Evolutionary conservation across 1,140 invertebrate genomes (phyloP).

Genomic region (Pomacea maculata): DNA sequence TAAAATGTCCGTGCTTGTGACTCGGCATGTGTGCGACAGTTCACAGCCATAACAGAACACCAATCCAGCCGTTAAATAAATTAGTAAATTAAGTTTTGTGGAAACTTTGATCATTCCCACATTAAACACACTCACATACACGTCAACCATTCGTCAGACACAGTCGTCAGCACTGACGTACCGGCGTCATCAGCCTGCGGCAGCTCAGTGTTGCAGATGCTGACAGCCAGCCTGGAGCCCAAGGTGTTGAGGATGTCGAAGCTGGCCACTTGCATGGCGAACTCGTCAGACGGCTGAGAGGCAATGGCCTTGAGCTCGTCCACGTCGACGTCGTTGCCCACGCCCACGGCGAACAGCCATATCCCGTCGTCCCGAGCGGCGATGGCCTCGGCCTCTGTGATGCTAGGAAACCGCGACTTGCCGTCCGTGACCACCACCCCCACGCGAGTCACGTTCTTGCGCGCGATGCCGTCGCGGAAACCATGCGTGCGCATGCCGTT

Average conservation of each 20-base stretch:
- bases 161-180: not conserved
- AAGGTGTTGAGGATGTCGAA: constrained; percentile 44
- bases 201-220: constrained; percentile 26
- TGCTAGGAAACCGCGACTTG: constrained; percentile 11
- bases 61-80: not conserved
- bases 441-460: constrained; percentile 26
- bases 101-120: too few relatives aligned
- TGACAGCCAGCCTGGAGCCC: constrained; percentile 42
- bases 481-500: constrained; percentile 19
- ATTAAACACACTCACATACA: not conserved
- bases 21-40: not conserved
- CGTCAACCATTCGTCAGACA: too few relatives aligned
- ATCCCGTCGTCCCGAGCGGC: constrained; percentile 6
- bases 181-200: constrained; percentile 11
- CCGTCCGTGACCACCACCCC: constrained; percentile 40
- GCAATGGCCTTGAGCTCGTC: constrained; percentile 27
- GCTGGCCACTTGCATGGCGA: constrained; percentile 40
- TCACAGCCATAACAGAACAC: not conserved
- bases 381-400: constrained; percentile 19
- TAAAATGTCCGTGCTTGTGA: not conserved
- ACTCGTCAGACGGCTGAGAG: constrained; percentile 15
- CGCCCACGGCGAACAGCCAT: constrained; percentile 28
- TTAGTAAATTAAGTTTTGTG: too few relatives aligned
- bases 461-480: constrained; percentile 7
- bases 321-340: not conserved